These are phyloP conservation scores for Diglossa cyanea DNA, from an alignment of 2,797 vertebrate genomes.

Conservation along the genomic window DNA sequence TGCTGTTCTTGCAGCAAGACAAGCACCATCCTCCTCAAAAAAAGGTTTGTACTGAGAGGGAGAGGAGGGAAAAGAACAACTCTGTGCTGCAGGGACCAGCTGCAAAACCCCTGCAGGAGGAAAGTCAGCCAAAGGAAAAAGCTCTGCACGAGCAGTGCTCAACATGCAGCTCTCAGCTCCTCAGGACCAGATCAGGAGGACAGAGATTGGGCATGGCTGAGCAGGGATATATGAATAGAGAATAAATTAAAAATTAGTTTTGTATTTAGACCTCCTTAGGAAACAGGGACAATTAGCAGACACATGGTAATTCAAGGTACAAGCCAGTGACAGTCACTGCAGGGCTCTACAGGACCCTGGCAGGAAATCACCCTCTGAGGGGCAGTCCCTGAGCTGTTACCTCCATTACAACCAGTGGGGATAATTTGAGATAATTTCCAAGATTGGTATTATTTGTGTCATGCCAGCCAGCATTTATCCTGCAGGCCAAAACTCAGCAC, in stretches of 20 bases:
- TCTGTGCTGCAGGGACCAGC: not conserved
- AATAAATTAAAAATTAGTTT: not conserved
- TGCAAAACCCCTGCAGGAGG: not conserved
- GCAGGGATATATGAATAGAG: not conserved
- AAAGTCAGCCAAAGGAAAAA: not conserved
- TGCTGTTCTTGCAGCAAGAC: not conserved
- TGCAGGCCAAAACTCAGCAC: constrained; percentile 54
- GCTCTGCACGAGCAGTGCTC: not conserved
- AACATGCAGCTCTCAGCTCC: not conserved
- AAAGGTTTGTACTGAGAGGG: not conserved
- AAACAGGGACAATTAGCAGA: not conserved
- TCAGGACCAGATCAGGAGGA: not conserved
- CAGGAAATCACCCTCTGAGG: constrained; percentile 47
- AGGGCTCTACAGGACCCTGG: not conserved
- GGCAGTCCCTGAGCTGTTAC: constrained; percentile 25
- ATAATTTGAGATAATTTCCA: constrained; percentile 65
- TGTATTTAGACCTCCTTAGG: not conserved
- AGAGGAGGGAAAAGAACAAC: not conserved
- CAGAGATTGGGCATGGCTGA: not conserved
- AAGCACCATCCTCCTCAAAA: not conserved
- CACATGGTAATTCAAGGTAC: not conserved
- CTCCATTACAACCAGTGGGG: not conserved
- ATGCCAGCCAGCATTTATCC: constrained; percentile 49
- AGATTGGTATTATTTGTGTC: constrained; percentile 50
- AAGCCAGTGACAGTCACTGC: not conserved